phyloP scores from a whole-genome alignment of 2,888 invertebrate species.

The Nemotelus nigrinus region DNA sequence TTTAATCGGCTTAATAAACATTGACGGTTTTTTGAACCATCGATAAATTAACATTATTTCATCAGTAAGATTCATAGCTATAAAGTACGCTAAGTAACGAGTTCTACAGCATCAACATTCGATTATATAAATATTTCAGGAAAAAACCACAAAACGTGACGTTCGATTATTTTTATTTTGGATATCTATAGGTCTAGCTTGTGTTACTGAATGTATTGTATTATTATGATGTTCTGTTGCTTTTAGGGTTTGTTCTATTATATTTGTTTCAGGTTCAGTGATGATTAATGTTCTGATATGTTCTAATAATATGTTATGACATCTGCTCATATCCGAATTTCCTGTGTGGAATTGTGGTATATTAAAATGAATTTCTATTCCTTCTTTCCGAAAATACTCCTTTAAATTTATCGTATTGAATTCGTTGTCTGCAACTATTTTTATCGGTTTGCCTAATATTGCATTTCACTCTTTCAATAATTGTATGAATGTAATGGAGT shows the following conservation, averaged over 20 bases:
- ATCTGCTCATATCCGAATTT: not conserved
- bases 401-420: not conserved
- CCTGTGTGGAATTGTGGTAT: not conserved
- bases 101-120: too few species aligned
- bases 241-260: not conserved
- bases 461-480: not conserved
- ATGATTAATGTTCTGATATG: not conserved
- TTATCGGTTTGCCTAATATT: not conserved
- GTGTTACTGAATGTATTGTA: not conserved
- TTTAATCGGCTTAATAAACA: too few species aligned
- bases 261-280: not conserved
- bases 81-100: too few species aligned
- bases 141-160: too few species aligned
- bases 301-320: too few species aligned
- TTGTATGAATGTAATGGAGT: not conserved
- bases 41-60: too few species aligned
- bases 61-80: too few species aligned
- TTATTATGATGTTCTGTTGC: constrained; percentile 3
- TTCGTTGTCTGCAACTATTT: constrained; percentile 12
- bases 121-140: too few species aligned
- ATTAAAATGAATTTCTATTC: not conserved
- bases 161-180: not conserved
- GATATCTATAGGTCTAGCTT: not conserved
- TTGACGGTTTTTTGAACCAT: too few species aligned
- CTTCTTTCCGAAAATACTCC: too few species aligned